A percentile compares a stretch with the other conserved stretches of the same genome.
These are phyloP conservation scores for Panagrolaimus sp. DNA, from an alignment of 1,140 invertebrate species.

Conservation along the genomic window DNA sequence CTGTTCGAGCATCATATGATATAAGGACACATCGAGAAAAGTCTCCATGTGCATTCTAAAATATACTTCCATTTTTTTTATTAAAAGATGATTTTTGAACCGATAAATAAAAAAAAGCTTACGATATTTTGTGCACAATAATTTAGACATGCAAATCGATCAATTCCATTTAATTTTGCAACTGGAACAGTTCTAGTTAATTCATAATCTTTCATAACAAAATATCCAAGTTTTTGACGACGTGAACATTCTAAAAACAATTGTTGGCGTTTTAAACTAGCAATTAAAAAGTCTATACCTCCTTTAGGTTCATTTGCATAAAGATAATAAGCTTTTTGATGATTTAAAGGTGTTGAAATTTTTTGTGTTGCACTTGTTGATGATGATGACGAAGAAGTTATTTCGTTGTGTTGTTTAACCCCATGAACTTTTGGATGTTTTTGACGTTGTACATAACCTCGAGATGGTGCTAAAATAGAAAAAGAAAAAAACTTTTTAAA, in stretches of 20 bases:
- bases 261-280: background rate
- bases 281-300: too few species aligned
- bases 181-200: background rate
- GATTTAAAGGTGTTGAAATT: background rate
- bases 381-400: too few species aligned
- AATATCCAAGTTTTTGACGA: conserved; percentile 26
- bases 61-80: too few species aligned
- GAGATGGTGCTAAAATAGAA: conserved; percentile 16
- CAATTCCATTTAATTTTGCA: conserved; percentile 18
- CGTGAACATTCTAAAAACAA: conserved; percentile 24
- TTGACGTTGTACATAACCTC: conserved; percentile 24
- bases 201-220: conserved; percentile 16
- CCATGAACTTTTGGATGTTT: background rate
- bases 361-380: background rate
- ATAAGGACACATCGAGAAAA: conserved; percentile 13
- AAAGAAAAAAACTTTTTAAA: conserved; percentile 19
- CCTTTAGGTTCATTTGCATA: background rate
- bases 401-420: conserved; percentile 2
- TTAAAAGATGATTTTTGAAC: conserved; percentile 6
- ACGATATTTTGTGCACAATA: conserved; percentile 33
- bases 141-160: conserved; percentile 28
- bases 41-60: conserved; percentile 22
- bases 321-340: conserved; percentile 5
- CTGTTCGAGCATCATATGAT: conserved; percentile 15
- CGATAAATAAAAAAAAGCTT: conserved; percentile 15